phyloP scores from a whole-genome alignment of 2,113 vertebrate species.

The Scatophagus argus region DNA sequence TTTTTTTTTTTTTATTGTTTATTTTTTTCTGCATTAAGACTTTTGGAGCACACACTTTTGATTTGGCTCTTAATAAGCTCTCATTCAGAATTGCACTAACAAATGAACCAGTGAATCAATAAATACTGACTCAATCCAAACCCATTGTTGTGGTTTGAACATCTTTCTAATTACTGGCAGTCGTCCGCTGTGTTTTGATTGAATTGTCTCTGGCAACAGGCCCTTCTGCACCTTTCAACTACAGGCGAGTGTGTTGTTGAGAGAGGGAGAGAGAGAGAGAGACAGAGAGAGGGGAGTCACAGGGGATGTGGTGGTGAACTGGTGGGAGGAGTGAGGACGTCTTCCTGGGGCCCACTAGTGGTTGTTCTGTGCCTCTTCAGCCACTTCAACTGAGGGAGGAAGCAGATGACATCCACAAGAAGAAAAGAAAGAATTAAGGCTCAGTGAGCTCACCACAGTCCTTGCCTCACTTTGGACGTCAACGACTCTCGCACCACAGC shows the following conservation, averaged over 20 bases:
- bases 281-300: not conserved
- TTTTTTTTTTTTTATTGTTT: no score
- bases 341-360: conserved; percentile 72
- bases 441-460: conserved; percentile 10
- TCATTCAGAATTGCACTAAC: not conserved
- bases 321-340: conserved; percentile 18
- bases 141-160: conserved; percentile 15
- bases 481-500: conserved; percentile 23
- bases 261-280: conserved; percentile 4
- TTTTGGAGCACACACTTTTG: not conserved
- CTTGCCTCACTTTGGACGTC: conserved; percentile 23
- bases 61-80: not conserved
- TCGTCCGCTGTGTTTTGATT: conserved; percentile 11
- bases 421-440: conserved; percentile 38
- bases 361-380: conserved; percentile 51
- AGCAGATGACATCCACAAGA: conserved; percentile 36
- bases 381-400: conserved; percentile 5
- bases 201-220: conserved; percentile 30
- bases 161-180: conserved; percentile 32
- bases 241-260: not conserved
- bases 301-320: not conserved
- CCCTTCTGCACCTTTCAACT: conserved; percentile 31
- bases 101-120: conserved; percentile 24
- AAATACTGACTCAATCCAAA: conserved; percentile 10
- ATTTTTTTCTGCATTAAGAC: not conserved